Evolutionary conservation across 2,888 invertebrate genomes (phyloP).

Genomic region (Drosophila histrio): DNA sequence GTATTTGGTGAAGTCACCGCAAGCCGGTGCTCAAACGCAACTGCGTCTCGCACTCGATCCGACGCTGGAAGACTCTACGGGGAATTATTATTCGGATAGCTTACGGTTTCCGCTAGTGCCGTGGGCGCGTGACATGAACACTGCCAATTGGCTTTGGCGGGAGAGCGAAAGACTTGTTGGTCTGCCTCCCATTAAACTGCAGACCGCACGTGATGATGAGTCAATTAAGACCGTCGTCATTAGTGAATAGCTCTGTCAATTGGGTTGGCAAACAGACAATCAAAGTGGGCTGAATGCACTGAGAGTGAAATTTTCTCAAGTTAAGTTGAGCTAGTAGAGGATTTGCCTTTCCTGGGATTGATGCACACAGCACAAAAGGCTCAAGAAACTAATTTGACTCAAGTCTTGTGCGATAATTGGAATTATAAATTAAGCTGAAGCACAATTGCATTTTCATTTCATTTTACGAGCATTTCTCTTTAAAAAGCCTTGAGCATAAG

Average conservation of each 20-base stretch:
- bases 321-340: neutral
- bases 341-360: neutral
- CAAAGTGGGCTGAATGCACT: neutral
- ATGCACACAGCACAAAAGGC: neutral
- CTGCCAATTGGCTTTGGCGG: constrained; percentile 87
- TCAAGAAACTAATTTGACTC: neutral
- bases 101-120: constrained; percentile 84
- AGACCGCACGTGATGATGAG: constrained; percentile 6
- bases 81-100: constrained; percentile 86
- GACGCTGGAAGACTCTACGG: constrained; percentile 73
- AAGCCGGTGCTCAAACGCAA: constrained; percentile 82
- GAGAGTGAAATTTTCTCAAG: neutral
- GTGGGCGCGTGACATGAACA: constrained; percentile 85
- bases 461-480: too few relatives aligned
- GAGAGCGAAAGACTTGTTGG: constrained; percentile 82
- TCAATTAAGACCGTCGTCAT: constrained; percentile 15
- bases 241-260: neutral
- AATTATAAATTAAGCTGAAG: neutral
- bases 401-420: neutral
- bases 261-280: neutral
- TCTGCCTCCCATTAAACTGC: constrained; percentile 54
- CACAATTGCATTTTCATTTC: too few relatives aligned
- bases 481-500: too few relatives aligned
- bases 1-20: constrained; percentile 79
- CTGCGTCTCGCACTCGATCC: constrained; percentile 82